phyloP scores from a whole-genome alignment of 2,888 invertebrate species.

The Noctuana brunneofusca region DNA sequence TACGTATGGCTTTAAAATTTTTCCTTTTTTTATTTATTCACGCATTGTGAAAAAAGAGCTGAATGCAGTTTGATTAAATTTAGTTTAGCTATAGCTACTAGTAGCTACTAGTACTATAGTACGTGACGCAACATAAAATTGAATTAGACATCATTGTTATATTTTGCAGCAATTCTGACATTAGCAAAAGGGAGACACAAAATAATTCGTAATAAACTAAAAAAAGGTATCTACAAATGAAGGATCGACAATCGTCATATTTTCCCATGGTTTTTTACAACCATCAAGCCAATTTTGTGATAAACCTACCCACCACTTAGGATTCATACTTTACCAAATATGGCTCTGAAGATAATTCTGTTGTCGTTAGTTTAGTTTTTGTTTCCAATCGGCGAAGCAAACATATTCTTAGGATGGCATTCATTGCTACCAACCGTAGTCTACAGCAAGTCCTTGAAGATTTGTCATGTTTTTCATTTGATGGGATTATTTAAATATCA shows the following conservation, averaged over 20 bases:
- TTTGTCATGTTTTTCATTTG: not conserved
- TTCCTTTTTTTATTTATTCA: too few species aligned
- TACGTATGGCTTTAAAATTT: not conserved
- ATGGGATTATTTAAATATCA: too few species aligned
- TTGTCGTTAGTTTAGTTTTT: slow-evolving; percentile 4
- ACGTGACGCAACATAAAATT: too few species aligned
- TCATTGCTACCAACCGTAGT: not conserved
- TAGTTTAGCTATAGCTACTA: too few species aligned
- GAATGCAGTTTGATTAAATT: too few species aligned
- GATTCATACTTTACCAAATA: not conserved
- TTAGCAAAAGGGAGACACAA: not conserved
- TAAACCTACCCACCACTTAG: not conserved
- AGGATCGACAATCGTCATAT: not conserved
- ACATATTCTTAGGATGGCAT: too few species aligned
- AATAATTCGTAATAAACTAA: not conserved
- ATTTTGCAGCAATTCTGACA: not conserved
- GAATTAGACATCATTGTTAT: too few species aligned
- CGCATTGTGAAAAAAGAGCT: too few species aligned
- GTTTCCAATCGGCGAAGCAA: not conserved
- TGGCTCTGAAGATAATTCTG: not conserved
- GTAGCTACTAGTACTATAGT: too few species aligned
- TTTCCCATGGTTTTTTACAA: not conserved
- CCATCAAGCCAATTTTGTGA: not conserved
- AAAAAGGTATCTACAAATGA: not conserved
- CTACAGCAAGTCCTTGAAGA: not conserved